phyloP scores from a whole-genome alignment of 2,113 vertebrate genomes.

The Pseudorectes ferrugineus region DNA sequence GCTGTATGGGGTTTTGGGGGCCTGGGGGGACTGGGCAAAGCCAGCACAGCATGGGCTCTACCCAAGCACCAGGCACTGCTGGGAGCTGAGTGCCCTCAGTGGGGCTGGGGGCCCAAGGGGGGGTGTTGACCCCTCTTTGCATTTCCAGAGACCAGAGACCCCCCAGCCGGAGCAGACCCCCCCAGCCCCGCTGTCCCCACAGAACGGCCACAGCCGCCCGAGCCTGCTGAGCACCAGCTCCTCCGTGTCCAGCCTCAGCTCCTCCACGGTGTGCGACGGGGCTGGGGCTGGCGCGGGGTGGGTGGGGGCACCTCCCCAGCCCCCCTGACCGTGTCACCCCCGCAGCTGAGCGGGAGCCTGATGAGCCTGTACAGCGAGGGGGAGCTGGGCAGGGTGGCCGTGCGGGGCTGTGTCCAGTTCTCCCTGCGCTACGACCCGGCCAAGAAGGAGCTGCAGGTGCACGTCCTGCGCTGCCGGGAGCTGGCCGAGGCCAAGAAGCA shows the following conservation, averaged over 20 bases:
- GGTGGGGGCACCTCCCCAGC: background rate
- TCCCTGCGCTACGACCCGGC: conserved; percentile 78
- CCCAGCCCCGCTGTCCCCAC: background rate
- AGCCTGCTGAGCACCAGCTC: conserved; percentile 74
- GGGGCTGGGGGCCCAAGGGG: background rate
- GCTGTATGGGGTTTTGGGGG: background rate
- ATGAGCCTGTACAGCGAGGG: conserved; percentile 89
- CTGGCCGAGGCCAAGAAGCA: conserved; percentile 83
- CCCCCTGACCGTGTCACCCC: background rate
- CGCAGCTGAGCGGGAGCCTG: conserved; percentile 88
- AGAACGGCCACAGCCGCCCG: background rate
- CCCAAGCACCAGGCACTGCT: background rate
- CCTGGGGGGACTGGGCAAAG: background rate
- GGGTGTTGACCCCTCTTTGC: background rate
- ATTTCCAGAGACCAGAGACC: background rate
- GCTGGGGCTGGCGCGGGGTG: accelerated
- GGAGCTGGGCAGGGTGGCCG: conserved; percentile 80
- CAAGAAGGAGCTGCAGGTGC: conserved; percentile 80
- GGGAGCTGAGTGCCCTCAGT: background rate
- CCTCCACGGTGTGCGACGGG: conserved; percentile 62
- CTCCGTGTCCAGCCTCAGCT: conserved; percentile 83
- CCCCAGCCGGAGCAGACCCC: accelerated
- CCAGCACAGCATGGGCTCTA: background rate
- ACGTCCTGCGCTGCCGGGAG: conserved; percentile 84
- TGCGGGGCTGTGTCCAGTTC: conserved; percentile 86